Base-by-base conservation (phyloP, 2,113 vertebrate species). In the Pan paniscus region DNA sequence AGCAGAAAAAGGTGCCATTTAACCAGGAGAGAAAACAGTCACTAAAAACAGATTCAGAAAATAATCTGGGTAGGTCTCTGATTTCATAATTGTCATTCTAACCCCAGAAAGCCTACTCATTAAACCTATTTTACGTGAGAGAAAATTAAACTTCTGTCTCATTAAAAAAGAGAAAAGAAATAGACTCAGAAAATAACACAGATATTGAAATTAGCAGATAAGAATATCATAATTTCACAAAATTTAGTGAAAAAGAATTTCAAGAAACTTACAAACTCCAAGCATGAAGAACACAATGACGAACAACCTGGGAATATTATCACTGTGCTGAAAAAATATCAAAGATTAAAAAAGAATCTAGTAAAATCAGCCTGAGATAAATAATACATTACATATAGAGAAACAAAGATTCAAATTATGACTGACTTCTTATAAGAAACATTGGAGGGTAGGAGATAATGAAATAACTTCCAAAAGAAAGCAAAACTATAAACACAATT, bases 91-190 rank as follows among this genome's bases (percentile, higher is more conserved):
- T 70, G 14, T 4, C 48, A 68, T 48, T 25, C 17, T 52, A 88
- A 55, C 70, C 85, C 12, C 43, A 23, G 48, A 68, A 50, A 70
- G 57, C 25, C 23, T 59, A 68, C 10, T 43, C 27, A n/a, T 61
- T 52, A 76, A 57, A 83, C 25, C 50, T 82, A 92, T 82, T 93
- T 96, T 84, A 93, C 40, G n/a, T 25, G 55, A 72, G 27, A 88
- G 32, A 76, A 95, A 93, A 88, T 95, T 38, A 76, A 90, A 80
- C 40, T 84, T 92, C 20, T 89, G n/a, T 38, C 40, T 55, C 85
- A 88, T 40, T 16, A 18, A 80, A 83, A 75, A 40, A 50, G 13
- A 76, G 25, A 78, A 48, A 78, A 48, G 67, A 78, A 67, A 48
- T n/a, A 76, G 25, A 48, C 16, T 70, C 27, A 70, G 67, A 83